Base-by-base conservation (phyloP, 2,797 vertebrate species). In the Epinephelus coioides region DNA sequence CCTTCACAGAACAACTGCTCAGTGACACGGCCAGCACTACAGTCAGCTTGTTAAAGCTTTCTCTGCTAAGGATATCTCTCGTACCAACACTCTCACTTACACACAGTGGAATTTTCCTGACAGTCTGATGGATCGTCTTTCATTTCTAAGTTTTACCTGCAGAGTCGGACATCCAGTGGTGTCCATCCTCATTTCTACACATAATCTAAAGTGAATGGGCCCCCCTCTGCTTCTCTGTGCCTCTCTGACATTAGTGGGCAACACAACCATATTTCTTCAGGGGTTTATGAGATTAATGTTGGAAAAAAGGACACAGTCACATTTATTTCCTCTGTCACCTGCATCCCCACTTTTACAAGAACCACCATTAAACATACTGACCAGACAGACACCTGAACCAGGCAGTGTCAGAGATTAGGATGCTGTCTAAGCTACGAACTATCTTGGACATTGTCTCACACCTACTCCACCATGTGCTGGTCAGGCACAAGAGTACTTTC, bases 151-250 rank as follows among this genome's bases (percentile, higher is more conserved):
- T 53, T 84, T 62, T 62, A 77, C 75, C 82, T 60, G 46, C 75
- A 65, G 74, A 69, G 43, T 56, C 43, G 43, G 46, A 78, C 65
- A 34, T 69, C 69, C 62, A 57, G 47, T 12, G 43, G 38, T 27
- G 40, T 71, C 66, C 23, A 43, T 70, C 59, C 71, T 61, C 63
- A 78, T 74, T 79, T 73, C 56, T 56, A 14, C 60, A 75, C 54
- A 57, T 73, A 67, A 87, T 84, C 60, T 64, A 34, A 82, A 86
- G 72, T 63, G 79, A 82, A 64, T 40, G 46, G 57, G 40, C 34
- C 40, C n/a, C 43, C 62, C 66, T 15, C 27, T 18, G 59, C 34
- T 11, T 70, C 34, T n/a, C 40, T 47, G 51, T 18, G 56, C 57
- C 67, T 62, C 34, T 17, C 49, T 57, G 56, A 75, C 71, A 51